These are phyloP conservation scores for Pseudomyrmex cubaensis DNA, from an alignment of 1,140 invertebrate species.

Conservation along the genomic window DNA sequence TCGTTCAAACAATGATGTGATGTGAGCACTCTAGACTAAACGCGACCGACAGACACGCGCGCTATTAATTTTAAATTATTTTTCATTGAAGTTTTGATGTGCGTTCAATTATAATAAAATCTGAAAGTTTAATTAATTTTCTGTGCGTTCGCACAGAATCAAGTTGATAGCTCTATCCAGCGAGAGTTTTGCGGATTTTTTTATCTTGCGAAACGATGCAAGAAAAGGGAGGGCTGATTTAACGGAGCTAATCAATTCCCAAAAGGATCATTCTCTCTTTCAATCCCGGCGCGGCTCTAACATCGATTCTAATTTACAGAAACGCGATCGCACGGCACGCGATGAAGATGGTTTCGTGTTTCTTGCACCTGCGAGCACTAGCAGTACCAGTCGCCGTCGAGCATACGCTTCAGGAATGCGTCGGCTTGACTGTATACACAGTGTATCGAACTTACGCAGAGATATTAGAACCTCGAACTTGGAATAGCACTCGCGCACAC, in stretches of 20 bases:
- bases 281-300: conserved; percentile 2
- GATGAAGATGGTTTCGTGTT: conserved; percentile 58
- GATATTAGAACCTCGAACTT: background rate
- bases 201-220: background rate
- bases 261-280: conserved; percentile 30
- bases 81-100: background rate
- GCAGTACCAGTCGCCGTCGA: conserved; percentile 50
- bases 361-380: conserved; percentile 55
- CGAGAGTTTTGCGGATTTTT: background rate
- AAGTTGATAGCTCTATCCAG: background rate
- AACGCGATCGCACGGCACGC: conserved; percentile 53
- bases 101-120: background rate
- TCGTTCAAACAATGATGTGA: background rate
- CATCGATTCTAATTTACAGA: conserved; percentile 55
- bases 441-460: conserved; percentile 4
- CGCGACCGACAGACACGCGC: background rate
- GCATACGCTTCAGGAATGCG: conserved; percentile 41
- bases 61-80: background rate
- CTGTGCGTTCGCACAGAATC: background rate
- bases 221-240: background rate
- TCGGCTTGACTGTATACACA: conserved; percentile 24
- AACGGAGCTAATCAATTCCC: conserved; percentile 40
- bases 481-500: too few species aligned
- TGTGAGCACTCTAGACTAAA: too few species aligned
- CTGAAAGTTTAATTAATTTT: background rate